Evolutionary conservation across 1,140 invertebrate species (phyloP), one percentile per base, ranked within the genome.

Genomic region (Acyrthosiphon pisum): DNA sequence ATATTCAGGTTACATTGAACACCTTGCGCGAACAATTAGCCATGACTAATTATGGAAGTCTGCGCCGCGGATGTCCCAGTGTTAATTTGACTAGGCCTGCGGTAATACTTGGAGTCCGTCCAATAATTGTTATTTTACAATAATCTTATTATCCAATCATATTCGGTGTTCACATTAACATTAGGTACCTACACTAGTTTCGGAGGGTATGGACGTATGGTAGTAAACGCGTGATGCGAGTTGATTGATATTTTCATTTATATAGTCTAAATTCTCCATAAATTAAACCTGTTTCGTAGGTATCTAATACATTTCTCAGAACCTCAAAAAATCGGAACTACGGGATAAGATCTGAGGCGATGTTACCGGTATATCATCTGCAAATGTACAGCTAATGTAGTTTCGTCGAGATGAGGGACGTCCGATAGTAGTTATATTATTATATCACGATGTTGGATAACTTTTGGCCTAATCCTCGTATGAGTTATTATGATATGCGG

Each of bases 31-130:
- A 68, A 68, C 60, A 68, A 68, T 68, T 68, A 68, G 60, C 60
- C n/a, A n/a, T 68, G 60, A 68, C 60, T 68, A 68, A 68, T 68
- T 68, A 68, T 68, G 60, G 60, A 68, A 68, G 30, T 68, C 60
- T n/a, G 30, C 60, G 14, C 11, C 30, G 60, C 4, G 9, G 30
- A 68, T 68, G 11, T 3, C 30, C 30, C 11, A 68, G 30, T 68
- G 60, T 68, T 68, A 68, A 68, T 68, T 68, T 68, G 30, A 68
- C 60, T 68, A 68, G 60, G 30, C 11, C 11, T n/a, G 11, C 60
- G 4, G 26, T 11, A 30, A 4, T 68, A n/a, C 30, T 68, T 68
- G 60, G 60, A 68, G 30, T n/a, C 60, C 14, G 18, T 68, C 60
- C 60, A 68, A 68, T 18, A 11, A n/a, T 68, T 68, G n/a, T n/a